phyloP scores from a whole-genome alignment of 2,888 invertebrate species.

The Thymelicus lineola region DNA sequence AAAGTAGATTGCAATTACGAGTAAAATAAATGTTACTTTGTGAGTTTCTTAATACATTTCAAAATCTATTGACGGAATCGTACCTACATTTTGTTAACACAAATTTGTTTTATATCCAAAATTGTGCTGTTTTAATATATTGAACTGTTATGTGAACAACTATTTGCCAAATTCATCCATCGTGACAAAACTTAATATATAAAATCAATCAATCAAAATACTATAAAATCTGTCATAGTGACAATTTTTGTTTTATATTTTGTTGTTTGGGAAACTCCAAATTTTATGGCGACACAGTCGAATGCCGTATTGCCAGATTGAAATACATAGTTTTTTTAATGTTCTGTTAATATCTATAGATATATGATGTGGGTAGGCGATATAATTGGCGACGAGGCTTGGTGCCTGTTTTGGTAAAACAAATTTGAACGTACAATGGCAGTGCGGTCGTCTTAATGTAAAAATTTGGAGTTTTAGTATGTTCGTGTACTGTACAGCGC shows the following conservation, averaged over 20 bases:
- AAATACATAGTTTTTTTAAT: slow-evolving; percentile 3
- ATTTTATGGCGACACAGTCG: slow-evolving; percentile 25
- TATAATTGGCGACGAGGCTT: not conserved
- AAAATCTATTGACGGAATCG: too few relatives aligned
- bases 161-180: not conserved
- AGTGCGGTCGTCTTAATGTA: not conserved
- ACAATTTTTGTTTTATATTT: slow-evolving; percentile 34
- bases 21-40: too few relatives aligned
- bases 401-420: not conserved
- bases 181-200: not conserved
- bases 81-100: too few relatives aligned
- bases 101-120: not conserved
- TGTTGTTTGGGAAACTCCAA: slow-evolving; percentile 34
- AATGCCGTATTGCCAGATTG: slow-evolving; percentile 19
- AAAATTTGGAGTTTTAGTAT: slow-evolving; percentile 24
- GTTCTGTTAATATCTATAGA: too few relatives aligned
- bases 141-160: too few relatives aligned
- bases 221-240: slow-evolving; percentile 21
- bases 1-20: too few relatives aligned
- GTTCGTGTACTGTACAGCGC: slow-evolving; percentile 51
- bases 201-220: slow-evolving; percentile 1
- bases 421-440: not conserved
- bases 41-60: too few relatives aligned
- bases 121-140: not conserved
- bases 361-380: too few relatives aligned